phyloP scores from a whole-genome alignment of 1,140 invertebrate genomes.

The Asbolus verrucosus region DNA sequence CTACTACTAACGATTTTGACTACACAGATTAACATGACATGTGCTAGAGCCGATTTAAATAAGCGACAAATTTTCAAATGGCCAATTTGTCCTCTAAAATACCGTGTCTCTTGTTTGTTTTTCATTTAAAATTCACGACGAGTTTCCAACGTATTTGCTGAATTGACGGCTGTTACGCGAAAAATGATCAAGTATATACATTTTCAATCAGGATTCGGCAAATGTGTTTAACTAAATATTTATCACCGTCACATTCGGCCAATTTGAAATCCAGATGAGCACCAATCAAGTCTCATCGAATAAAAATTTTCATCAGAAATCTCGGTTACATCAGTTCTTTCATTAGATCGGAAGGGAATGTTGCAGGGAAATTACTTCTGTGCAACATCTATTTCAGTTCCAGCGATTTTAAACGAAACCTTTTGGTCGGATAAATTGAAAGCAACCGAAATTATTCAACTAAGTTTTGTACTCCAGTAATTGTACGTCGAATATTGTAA shows the following conservation, averaged over 20 bases:
- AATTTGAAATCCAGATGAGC: slow-evolving; percentile 23
- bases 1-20: slow-evolving; percentile 10
- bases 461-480: slow-evolving; percentile 40
- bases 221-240: slow-evolving; percentile 39
- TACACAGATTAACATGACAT: slow-evolving; percentile 40
- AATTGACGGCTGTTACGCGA: slow-evolving; percentile 34
- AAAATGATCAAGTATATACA: slow-evolving; percentile 43
- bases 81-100: slow-evolving; percentile 24
- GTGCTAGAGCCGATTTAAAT: slow-evolving; percentile 41
- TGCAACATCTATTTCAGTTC: slow-evolving; percentile 25
- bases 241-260: slow-evolving; percentile 25
- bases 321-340: slow-evolving; percentile 16
- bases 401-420: slow-evolving; percentile 25
- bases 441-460: slow-evolving; percentile 38
- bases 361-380: slow-evolving; percentile 14
- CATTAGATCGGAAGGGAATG: slow-evolving; percentile 15
- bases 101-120: slow-evolving; percentile 20
- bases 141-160: slow-evolving; percentile 36
- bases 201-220: slow-evolving; percentile 38
- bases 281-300: slow-evolving; percentile 2
- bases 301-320: slow-evolving; percentile 11
- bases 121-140: slow-evolving; percentile 42
- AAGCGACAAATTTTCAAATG: slow-evolving; percentile 33
- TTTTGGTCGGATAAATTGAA: slow-evolving; percentile 37
- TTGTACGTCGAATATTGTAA: slow-evolving; percentile 54